Evolutionary conservation across 2,797 vertebrate species (phyloP), one percentile per base, ranked within the genome.

Genomic region (Eurystomus glaucurus): DNA sequence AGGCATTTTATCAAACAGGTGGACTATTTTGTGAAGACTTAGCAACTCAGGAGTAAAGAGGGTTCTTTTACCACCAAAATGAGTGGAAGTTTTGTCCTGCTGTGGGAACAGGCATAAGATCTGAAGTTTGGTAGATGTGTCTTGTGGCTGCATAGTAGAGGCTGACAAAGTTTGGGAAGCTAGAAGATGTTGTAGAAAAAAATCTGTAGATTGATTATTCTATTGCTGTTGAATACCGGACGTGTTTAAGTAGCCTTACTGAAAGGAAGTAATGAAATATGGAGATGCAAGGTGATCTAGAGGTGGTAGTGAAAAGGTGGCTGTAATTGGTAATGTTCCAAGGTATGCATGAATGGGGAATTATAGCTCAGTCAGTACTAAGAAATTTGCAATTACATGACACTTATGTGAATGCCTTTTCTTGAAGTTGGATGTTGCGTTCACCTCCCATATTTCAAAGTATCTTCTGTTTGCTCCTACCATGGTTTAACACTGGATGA

Each of bases 391-490:
- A 50, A n/a, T 74, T 50, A 65, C 43, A 28, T 25, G 25, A 35
- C 57, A 7, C 79, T 83, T 72, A 61, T 3, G 2, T 35, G 60
- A 92, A 61, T 82, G 21, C 61, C 80, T 94, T 92, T 84, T 75
- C 26, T 92, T 90, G 50, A 88, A 88, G 81, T 22, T 61, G 52
- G 50, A 12, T 90, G 21, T 65, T 96, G 29, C 28, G 19, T 79
- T 92, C 46, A 0, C 3, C 35, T 68, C 33, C 65, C 11, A 9
- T 12, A 10, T 80, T 93, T 83, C 60, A 94, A 97, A 88, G 20
- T 77, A 37, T 77, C 81, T 92, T 92, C 58, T 91, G 68, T 93
- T 95, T 95, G 89, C 78, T 92, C 68, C 70, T 94, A 89, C 60
- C 78, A 91, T 75, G 64, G 17, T 87, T 92, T 94, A 80, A 89